Evolutionary conservation across 2,113 vertebrate species (phyloP).

Genomic region (Euleptes europaea): DNA sequence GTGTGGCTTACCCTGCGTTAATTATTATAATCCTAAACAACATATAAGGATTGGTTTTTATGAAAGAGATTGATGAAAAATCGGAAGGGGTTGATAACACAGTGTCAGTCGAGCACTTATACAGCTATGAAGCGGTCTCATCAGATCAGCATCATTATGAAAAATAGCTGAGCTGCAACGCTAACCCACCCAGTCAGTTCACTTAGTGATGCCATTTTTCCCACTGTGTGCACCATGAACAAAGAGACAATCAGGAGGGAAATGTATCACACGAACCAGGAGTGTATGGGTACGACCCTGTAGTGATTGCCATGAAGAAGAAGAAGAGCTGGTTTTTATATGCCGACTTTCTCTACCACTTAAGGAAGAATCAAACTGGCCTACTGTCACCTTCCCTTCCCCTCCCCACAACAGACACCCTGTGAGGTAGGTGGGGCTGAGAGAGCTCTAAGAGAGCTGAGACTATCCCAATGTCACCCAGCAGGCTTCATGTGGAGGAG

Average conservation of each 20-base stretch:
- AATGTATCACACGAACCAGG: no score
- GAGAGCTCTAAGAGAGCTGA: no score
- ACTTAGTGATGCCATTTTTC: neutral
- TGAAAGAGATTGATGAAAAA: neutral
- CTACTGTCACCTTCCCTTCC: no score
- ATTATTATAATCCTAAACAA: neutral
- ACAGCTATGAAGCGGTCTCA: neutral
- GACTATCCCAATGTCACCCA: no score
- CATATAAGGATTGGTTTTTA: neutral
- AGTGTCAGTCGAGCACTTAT: neutral
- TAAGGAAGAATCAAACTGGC: no score
- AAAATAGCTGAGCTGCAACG: neutral
- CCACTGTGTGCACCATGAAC: neutral
- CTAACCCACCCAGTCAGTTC: neutral
- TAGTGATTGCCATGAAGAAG: no score
- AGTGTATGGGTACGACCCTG: neutral
- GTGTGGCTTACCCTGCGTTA: no score
- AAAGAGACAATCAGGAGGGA: neutral
- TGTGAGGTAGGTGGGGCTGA: no score
- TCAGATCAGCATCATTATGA: neutral
- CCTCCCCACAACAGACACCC: no score
- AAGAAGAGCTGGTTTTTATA: no score
- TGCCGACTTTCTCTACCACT: no score
- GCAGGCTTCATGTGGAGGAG: no score
- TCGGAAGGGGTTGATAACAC: neutral